These are phyloP conservation scores for Nibea coibor DNA, from an alignment of 2,113 vertebrate species.

Conservation along the genomic window DNA sequence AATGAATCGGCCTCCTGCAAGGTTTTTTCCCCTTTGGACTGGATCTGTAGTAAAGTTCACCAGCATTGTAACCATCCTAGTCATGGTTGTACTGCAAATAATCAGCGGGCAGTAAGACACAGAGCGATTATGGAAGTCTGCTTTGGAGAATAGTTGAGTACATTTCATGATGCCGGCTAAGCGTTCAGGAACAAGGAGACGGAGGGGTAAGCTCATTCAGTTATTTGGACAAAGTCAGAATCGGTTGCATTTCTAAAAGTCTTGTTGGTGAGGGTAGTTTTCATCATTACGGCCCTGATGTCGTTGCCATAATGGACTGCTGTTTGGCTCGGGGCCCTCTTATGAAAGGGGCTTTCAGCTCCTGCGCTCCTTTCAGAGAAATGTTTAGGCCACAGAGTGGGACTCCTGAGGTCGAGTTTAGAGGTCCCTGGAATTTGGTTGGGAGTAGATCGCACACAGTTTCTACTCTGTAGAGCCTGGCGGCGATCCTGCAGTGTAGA, in stretches of 20 bases:
- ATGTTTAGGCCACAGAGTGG: conserved; percentile 15
- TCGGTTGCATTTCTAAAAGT: background rate
- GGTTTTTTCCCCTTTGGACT: conserved; percentile 75
- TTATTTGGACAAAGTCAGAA: background rate
- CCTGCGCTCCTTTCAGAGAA: conserved; percentile 40
- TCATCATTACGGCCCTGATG: conserved; percentile 7
- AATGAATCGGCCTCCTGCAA: background rate
- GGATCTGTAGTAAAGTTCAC: conserved; percentile 75
- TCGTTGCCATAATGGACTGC: conserved; percentile 51
- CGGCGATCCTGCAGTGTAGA: background rate
- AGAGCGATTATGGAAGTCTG: background rate
- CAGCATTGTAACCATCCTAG: conserved; percentile 5
- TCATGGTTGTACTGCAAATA: conserved; percentile 43
- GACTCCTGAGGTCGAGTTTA: conserved; percentile 28
- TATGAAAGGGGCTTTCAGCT: conserved; percentile 77
- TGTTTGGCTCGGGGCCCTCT: conserved; percentile 53
- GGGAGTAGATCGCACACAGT: conserved; percentile 59
- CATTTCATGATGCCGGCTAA: conserved; percentile 47
- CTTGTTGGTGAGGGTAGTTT: background rate
- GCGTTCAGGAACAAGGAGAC: conserved; percentile 46
- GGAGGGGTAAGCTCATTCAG: conserved; percentile 58
- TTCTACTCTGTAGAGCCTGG: background rate
- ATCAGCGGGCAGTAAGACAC: conserved; percentile 14
- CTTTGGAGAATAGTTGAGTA: background rate
- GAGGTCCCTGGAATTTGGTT: conserved; percentile 36